Conservation (phyloP, 2,113 vertebrate genomes). For the Elaphurus davidianus region DNA sequence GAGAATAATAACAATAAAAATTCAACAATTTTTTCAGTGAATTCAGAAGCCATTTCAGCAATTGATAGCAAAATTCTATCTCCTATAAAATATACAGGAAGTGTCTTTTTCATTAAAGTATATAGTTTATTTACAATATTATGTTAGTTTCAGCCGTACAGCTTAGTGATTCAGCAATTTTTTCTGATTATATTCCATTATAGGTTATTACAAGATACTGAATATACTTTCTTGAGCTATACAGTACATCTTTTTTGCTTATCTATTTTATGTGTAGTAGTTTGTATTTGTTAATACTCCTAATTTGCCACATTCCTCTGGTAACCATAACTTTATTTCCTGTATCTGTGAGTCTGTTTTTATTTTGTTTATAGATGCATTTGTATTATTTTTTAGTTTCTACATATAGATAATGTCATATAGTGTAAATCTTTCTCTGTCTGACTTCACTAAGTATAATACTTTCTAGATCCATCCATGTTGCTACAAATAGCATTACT, state of each 20-base stretch:
- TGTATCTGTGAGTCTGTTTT: background rate
- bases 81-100: background rate
- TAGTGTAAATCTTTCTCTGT: background rate
- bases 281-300: background rate
- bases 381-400: background rate
- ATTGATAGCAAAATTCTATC: background rate
- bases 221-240: background rate
- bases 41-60: slow-evolving; percentile 5
- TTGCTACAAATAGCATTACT: background rate
- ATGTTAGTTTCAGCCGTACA: background rate
- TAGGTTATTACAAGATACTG: background rate
- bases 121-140: background rate
- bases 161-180: background rate
- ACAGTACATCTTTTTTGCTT: background rate
- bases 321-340: background rate
- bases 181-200: background rate
- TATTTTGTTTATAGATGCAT: background rate
- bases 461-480: background rate
- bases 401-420: background rate
- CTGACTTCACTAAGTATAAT: background rate
- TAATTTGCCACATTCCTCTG: background rate
- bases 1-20: background rate
- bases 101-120: background rate
- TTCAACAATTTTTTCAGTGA: background rate
- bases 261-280: background rate